Evolutionary conservation across 1,140 invertebrate genomes (phyloP).

Genomic region (Pogonomyrmex barbatus): DNA sequence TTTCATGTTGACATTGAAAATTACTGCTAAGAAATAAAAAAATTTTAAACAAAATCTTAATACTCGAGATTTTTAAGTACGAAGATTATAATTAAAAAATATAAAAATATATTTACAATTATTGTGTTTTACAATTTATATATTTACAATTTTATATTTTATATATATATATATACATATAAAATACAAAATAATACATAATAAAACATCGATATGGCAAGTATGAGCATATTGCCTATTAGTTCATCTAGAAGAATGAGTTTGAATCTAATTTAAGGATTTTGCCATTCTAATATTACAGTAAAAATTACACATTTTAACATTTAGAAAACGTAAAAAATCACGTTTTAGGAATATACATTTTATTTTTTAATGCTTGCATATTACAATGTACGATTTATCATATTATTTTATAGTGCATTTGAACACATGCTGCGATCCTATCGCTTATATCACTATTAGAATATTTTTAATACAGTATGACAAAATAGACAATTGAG

Average conservation of each 20-base stretch:
- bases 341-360: not conserved
- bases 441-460: not conserved
- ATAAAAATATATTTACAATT: too few species aligned
- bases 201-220: not conserved
- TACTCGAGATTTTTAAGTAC: too few species aligned
- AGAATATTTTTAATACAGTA: slow-evolving; percentile 15
- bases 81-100: too few species aligned
- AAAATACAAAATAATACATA: not conserved
- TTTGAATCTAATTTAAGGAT: not conserved
- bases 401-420: slow-evolving; percentile 8
- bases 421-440: slow-evolving; percentile 14
- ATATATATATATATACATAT: not conserved
- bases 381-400: not conserved
- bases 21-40: too few species aligned
- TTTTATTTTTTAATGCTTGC: not conserved
- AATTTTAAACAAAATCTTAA: too few species aligned
- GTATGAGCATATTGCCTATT: not conserved
- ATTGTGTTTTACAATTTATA: too few species aligned
- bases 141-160: too few species aligned
- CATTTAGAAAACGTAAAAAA: too few species aligned
- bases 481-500: slow-evolving; percentile 18
- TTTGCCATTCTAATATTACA: not conserved
- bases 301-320: too few species aligned
- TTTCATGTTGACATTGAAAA: too few species aligned
- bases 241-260: not conserved